A percentile compares a stretch with the other conserved stretches of the same genome.
Conservation (phyloP, 2,797 vertebrate genomes). For the Microctenopoma stevenorrisi region DNA sequence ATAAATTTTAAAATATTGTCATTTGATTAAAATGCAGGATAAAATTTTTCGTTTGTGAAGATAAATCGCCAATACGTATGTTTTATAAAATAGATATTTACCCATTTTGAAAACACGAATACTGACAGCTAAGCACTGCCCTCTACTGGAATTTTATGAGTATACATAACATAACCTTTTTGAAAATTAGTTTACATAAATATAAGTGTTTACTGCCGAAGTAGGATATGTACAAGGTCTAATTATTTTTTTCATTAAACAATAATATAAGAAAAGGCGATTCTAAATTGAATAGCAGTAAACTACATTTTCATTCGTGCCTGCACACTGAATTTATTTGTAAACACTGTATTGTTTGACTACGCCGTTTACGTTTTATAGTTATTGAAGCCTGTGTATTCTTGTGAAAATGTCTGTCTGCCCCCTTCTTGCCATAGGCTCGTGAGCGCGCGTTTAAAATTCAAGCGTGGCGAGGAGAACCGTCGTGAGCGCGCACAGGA, state of each 20-base stretch:
- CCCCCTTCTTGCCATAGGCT: not conserved
- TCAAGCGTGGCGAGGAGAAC: conserved; percentile 76
- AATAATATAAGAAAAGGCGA: not conserved
- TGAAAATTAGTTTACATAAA: not conserved
- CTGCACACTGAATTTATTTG: not conserved
- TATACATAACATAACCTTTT: not conserved
- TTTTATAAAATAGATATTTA: too few species aligned
- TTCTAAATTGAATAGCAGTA: not conserved
- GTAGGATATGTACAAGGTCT: not conserved
- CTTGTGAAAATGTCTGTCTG: not conserved
- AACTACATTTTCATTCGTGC: not conserved
- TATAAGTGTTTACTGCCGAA: not conserved
- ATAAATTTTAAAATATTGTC: not conserved
- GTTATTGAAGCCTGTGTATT: not conserved
- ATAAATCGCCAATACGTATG: too few species aligned
- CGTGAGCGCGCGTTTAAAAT: conserved; percentile 74
- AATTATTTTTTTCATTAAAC: not conserved
- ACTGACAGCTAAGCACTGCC: conserved; percentile 47
- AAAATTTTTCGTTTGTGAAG: not conserved
- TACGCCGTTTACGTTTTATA: not conserved
- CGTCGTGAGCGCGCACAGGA: conserved; percentile 75
- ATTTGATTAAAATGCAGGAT: not conserved
- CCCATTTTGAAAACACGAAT: not conserved
- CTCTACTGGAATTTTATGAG: conserved; percentile 51
- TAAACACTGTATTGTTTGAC: not conserved